Conservation (phyloP, 2,797 vertebrate genomes). For the Danionella dracula region DNA sequence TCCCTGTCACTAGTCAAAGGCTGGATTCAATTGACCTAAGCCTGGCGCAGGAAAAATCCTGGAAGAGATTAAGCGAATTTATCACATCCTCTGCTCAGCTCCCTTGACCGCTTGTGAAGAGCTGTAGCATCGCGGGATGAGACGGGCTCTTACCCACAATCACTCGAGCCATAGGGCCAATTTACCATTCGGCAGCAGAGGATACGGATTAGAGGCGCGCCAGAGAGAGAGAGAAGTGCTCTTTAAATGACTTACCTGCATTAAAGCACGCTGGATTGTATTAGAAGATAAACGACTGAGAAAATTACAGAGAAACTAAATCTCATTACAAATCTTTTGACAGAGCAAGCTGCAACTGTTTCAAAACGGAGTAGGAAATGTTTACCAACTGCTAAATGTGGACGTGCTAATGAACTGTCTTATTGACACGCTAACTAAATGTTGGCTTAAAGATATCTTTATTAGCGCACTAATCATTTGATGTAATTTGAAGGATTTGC, state of each 20-base stretch:
- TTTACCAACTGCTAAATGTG: background rate
- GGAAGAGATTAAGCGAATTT: constrained; percentile 79
- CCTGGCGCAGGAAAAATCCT: constrained; percentile 72
- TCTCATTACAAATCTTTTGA: constrained; percentile 36
- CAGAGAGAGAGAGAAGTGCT: constrained; percentile 49
- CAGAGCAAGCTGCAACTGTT: background rate
- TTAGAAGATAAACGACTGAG: constrained; percentile 28
- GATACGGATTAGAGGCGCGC: constrained; percentile 58
- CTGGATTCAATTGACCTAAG: constrained; percentile 81
- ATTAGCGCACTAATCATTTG: background rate
- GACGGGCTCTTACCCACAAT: constrained; percentile 58
- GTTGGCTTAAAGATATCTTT: constrained; percentile 1
- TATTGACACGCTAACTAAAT: background rate
- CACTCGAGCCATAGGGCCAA: constrained; percentile 63
- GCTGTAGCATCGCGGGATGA: constrained; percentile 26
- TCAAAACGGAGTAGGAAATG: background rate
- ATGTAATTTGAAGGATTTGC: background rate
- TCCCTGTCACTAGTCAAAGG: constrained; percentile 73
- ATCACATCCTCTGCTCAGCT: constrained; percentile 71
- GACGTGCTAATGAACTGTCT: background rate
- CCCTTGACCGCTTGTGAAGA: constrained; percentile 41
- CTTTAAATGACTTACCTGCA: constrained; percentile 26
- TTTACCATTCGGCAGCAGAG: constrained; percentile 51
- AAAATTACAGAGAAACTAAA: constrained; percentile 48
- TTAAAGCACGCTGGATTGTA: constrained; percentile 25